Percentiles rank a stretch among this genome's conserved stretches.
These are phyloP conservation scores for Steinernema feltiae DNA, from an alignment of 1,140 invertebrate genomes.

Conservation along the genomic window DNA sequence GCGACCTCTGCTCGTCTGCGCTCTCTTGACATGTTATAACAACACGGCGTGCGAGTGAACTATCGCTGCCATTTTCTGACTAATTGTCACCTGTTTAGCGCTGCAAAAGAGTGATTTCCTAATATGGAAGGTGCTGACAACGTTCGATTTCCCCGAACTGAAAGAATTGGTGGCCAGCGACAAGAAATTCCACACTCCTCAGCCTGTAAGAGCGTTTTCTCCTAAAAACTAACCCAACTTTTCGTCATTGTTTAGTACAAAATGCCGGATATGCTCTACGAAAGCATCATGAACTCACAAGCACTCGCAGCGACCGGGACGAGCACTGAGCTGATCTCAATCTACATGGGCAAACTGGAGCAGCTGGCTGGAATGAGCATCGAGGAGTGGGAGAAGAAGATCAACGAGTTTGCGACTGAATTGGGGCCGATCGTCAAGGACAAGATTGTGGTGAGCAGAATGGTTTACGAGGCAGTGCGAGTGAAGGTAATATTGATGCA, in stretches of 20 bases:
- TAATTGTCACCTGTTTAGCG: not conserved
- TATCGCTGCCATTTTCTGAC: not conserved
- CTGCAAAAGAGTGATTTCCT: not conserved
- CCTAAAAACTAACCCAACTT: not conserved
- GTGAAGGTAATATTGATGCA: not conserved
- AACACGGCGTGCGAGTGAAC: not conserved
- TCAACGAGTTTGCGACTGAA: not conserved
- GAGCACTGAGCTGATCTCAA: not conserved
- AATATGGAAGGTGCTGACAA: not conserved
- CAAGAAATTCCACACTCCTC: not conserved
- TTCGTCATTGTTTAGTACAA: not conserved
- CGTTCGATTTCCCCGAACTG: not conserved
- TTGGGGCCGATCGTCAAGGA: not conserved
- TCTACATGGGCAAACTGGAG: not conserved
- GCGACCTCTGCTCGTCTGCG: slow-evolving; percentile 14
- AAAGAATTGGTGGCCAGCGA: not conserved
- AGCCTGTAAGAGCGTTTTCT: not conserved
- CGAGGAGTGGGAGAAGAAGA: not conserved
- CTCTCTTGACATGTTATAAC: not conserved
- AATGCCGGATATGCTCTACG: not conserved
- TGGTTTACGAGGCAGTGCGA: not conserved
- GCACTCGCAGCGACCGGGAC: not conserved
- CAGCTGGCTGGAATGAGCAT: not conserved
- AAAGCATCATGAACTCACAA: not conserved
- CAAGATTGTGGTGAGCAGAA: not conserved